These are phyloP conservation scores for Sericinus montela DNA, from an alignment of 2,888 invertebrate genomes.

Conservation along the genomic window DNA sequence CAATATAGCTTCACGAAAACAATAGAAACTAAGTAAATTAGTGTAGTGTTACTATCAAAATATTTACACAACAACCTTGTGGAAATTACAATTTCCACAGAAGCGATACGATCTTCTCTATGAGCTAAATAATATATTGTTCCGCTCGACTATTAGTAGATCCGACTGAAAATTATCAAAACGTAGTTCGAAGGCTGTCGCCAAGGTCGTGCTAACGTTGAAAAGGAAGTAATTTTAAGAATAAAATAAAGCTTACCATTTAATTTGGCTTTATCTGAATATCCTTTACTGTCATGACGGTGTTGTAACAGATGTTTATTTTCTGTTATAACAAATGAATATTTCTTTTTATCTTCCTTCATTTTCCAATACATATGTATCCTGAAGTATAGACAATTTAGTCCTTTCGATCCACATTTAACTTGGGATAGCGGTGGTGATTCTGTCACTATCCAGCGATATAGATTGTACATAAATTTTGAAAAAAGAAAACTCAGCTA, in stretches of 20 bases:
- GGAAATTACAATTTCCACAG: slow-evolving; percentile 1
- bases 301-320: not conserved
- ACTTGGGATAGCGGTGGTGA: no score
- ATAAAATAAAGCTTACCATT: slow-evolving; percentile 5
- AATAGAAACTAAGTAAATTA: no score
- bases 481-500: no score
- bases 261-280: not conserved
- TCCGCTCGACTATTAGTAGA: not conserved
- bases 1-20: no score
- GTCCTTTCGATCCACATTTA: no score
- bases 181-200: slow-evolving; percentile 16
- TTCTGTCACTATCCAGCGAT: no score
- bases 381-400: no score
- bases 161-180: slow-evolving; percentile 5
- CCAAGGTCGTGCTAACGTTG: slow-evolving; percentile 24
- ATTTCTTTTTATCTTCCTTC: no score
- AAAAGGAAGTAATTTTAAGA: slow-evolving; percentile 29
- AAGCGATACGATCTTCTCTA: not conserved
- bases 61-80: not conserved
- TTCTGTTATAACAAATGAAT: no score
- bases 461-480: no score
- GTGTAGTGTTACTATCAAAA: no score
- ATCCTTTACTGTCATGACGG: not conserved
- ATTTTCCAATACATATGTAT: no score
- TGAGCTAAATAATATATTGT: not conserved